A percentile compares a stretch with the other conserved stretches of the same genome.
Evolutionary conservation across 2,888 invertebrate species (phyloP).

Genomic region (Strigamia transsilvanica): DNA sequence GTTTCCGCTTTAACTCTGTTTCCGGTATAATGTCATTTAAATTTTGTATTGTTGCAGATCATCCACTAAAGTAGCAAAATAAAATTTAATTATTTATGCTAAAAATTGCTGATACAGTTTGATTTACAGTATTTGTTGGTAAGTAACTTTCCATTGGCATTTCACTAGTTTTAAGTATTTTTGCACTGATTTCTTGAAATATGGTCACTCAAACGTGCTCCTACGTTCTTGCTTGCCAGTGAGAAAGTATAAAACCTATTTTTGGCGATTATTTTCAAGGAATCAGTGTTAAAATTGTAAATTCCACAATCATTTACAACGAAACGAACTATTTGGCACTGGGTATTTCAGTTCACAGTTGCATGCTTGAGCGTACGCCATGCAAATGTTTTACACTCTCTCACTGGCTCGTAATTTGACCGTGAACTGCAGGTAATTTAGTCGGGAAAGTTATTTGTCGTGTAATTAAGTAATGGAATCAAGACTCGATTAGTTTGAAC

Average conservation of each 20-base stretch:
- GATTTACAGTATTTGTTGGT: neutral
- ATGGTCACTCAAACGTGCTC: neutral
- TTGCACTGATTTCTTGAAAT: neutral
- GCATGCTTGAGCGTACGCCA: neutral
- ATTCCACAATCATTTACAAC: neutral
- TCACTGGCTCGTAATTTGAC: neutral
- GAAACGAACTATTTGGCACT: neutral
- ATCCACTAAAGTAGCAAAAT: neutral
- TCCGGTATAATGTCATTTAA: neutral
- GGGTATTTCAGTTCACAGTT: neutral
- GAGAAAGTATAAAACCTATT: neutral
- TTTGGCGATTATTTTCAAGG: neutral
- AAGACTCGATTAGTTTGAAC: neutral
- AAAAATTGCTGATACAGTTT: neutral
- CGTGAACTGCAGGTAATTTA: neutral
- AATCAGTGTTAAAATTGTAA: neutral
- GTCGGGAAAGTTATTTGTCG: neutral
- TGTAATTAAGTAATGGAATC: neutral
- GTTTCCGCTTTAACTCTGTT: neutral
- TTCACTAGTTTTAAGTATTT: neutral
- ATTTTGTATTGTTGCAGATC: conserved; percentile 14
- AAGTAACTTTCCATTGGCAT: neutral
- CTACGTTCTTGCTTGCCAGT: neutral
- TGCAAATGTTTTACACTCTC: neutral
- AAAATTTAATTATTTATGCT: conserved; percentile 24